Evolutionary conservation across 2,888 invertebrate species (phyloP), one percentile per base, ranked within the genome.

Genomic region (Drosophila ustulata): DNA sequence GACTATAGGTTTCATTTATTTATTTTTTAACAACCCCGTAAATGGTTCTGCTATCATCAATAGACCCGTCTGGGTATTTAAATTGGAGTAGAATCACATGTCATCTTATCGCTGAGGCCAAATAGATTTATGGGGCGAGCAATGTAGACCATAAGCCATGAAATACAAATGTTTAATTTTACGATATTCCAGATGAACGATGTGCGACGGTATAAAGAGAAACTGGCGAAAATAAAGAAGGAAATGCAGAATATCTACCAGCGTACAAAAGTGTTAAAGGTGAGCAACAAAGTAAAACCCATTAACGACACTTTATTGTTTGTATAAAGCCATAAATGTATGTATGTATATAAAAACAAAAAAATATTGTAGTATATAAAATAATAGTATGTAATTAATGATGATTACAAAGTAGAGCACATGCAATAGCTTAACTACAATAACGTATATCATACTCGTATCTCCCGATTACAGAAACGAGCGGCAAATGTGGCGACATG

Each of bases 221-320:
- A 92, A 70, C 74, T 92, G 59, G 70, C 89, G 11, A 82, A 82
- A 80, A 90, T 92, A 58, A 92, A 90, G 66, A 92, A 90, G 59
- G 90, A 92, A 86, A 92, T 92, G 92, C 90, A 91, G 52, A 80
- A 61, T 32, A 90, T 92, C 72, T 92, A 92, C 78, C 91, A 92
- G 56, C 91, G 90, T 32, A 89, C 91, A 25, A 91, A 91, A 79
- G 80, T 76, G 3, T 75, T 92, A 30, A 92, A 92, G 91, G 92
- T 92, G 68, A 72, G 63, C 34, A 49, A 56, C 32, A 69, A 69
- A 64, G 32, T 30, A 61, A 63, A 56, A 52, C 45, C 34, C 49
- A 64, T 52, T 13, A 67, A 59, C 53, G 46, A 57, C 43, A 68
- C 61, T 82, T 81, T 81, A 78, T 82, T 72, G 47, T 58, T 58